Conservation (phyloP, 2,888 invertebrate genomes). For the Eutolmus rufibarbis region DNA sequence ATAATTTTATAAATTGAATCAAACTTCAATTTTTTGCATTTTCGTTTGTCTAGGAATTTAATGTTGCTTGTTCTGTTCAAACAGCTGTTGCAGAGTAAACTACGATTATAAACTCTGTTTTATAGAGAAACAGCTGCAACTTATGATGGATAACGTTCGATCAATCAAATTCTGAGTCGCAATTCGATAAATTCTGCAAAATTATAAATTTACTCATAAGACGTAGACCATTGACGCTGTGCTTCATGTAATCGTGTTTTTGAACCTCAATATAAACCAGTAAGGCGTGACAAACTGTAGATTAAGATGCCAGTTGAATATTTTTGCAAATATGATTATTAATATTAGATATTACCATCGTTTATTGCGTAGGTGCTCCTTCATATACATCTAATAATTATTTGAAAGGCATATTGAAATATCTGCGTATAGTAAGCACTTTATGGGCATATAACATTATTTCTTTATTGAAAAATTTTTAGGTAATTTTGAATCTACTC, state of each 20-base stretch:
- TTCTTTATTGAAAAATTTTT: no score
- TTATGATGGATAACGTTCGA: not conserved
- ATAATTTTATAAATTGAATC: no score
- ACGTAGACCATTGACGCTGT: no score
- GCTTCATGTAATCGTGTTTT: not conserved
- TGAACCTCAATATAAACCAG: not conserved
- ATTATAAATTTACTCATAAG: not conserved
- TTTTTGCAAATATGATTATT: not conserved
- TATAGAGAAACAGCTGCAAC: not conserved
- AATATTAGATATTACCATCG: no score
- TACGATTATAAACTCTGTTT: not conserved
- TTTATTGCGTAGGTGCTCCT: no score
- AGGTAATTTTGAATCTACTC: no score
- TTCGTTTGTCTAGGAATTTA: not conserved
- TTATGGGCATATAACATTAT: no score
- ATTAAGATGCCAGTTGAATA: not conserved
- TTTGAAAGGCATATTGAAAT: no score
- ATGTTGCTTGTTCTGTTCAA: not conserved
- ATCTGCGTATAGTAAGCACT: no score
- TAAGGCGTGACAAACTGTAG: not conserved
- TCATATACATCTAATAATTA: no score
- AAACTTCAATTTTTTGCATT: no score
- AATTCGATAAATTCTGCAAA: not conserved
- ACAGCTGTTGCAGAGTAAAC: not conserved
- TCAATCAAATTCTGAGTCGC: not conserved